These are phyloP conservation scores for Araneus ventricosus DNA, from an alignment of 1,140 invertebrate genomes.

Conservation along the genomic window DNA sequence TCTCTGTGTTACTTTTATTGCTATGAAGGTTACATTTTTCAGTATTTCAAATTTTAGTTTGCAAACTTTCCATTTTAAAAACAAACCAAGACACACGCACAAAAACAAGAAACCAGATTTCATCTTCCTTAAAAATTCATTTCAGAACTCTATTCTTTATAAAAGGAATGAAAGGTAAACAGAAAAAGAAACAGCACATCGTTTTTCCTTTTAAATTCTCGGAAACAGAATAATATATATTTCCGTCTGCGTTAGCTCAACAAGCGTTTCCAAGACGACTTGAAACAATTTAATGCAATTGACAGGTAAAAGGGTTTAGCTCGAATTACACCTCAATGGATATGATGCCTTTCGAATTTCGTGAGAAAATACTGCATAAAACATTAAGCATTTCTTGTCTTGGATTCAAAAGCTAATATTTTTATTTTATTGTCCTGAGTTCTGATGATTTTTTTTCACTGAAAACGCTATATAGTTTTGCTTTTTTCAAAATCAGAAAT, in stretches of 20 bases:
- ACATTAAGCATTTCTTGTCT: no score
- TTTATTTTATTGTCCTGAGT: no score
- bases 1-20: no score
- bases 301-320: neutral
- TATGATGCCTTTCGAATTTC: neutral
- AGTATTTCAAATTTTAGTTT: neutral
- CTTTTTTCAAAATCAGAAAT: no score
- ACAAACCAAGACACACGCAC: neutral
- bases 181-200: neutral
- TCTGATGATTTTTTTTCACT: no score
- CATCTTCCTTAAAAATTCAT: neutral
- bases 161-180: neutral
- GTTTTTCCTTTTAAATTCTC: neutral
- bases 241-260: neutral
- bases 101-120: neutral
- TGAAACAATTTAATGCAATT: neutral
- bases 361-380: no score
- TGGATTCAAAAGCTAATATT: no score
- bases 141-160: neutral
- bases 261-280: constrained; percentile 7
- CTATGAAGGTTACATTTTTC: no score
- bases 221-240: neutral
- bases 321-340: neutral
- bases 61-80: neutral
- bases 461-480: no score